A percentile compares a stretch with the other conserved stretches of the same genome.
phyloP scores from a whole-genome alignment of 2,797 vertebrate species.

The Mareca penelope region DNA sequence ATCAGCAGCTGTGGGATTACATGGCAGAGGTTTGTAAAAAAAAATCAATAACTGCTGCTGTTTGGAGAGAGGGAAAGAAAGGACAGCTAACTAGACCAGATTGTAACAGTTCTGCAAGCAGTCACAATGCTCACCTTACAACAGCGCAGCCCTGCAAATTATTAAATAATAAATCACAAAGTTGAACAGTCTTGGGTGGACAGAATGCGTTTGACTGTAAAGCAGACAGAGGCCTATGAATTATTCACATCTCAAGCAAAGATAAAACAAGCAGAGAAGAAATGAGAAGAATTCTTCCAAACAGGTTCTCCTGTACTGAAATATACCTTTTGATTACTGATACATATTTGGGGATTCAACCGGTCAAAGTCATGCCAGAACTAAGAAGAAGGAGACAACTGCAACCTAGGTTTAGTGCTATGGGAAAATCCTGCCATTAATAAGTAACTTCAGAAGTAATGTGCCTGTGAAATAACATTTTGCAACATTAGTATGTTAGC shows the following conservation, averaged over 20 bases:
- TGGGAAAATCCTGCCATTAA: constrained; percentile 81
- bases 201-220: constrained; percentile 88
- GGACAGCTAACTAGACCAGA: constrained; percentile 86
- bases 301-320: constrained; percentile 82
- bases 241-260: constrained; percentile 88
- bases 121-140: constrained; percentile 86
- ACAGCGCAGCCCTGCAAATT: constrained; percentile 87
- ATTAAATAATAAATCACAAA: constrained; percentile 95
- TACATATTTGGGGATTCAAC: constrained; percentile 73
- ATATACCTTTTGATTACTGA: constrained; percentile 80
- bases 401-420: constrained; percentile 72
- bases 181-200: constrained; percentile 87
- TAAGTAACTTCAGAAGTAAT: constrained; percentile 83
- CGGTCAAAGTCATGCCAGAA: constrained; percentile 74
- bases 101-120: constrained; percentile 88
- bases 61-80: constrained; percentile 85
- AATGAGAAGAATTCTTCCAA: constrained; percentile 84
- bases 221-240: constrained; percentile 87
- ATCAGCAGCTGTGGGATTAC: constrained; percentile 83
- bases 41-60: constrained; percentile 86
- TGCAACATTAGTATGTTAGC: constrained; percentile 66
- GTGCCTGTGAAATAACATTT: constrained; percentile 74
- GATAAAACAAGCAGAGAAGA: constrained; percentile 86
- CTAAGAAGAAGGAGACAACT: constrained; percentile 68
- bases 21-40: constrained; percentile 82